A percentile compares a stretch with the other conserved stretches of the same genome.
Conservation (phyloP, 2,113 vertebrate genomes). For the Centropus unirufus region DNA sequence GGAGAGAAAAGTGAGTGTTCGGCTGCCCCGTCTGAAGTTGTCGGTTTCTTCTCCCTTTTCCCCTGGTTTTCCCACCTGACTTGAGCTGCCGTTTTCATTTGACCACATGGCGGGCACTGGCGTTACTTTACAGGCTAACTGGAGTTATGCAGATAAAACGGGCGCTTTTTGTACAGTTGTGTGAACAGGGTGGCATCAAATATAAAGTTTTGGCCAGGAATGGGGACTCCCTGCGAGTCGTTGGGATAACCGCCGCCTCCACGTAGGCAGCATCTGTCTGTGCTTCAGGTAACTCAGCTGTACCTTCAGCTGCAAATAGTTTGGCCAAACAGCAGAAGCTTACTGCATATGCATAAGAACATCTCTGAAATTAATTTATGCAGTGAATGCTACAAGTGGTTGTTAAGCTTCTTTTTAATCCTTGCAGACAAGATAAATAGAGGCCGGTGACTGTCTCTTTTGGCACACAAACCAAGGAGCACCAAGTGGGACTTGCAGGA, state of each 20-base stretch:
- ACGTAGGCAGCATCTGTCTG: background rate
- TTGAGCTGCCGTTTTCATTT: background rate
- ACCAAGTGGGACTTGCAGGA: background rate
- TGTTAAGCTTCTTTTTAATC: background rate
- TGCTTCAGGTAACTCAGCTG: background rate
- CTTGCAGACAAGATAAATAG: background rate
- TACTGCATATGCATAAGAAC: background rate
- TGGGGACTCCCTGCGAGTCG: accelerated
- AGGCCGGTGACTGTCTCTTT: background rate
- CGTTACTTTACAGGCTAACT: background rate
- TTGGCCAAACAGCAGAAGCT: background rate
- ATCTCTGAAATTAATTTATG: background rate
- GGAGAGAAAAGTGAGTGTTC: conserved; percentile 8
- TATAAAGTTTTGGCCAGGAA: background rate
- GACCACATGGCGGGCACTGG: background rate
- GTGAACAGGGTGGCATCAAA: background rate
- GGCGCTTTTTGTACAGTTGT: accelerated
- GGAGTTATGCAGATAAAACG: background rate
- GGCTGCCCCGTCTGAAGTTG: background rate
- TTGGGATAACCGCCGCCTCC: background rate
- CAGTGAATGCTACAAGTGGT: background rate
- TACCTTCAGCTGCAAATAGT: background rate
- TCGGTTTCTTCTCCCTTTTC: accelerated
- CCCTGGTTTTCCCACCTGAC: background rate
- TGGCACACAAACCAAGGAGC: background rate